Percentiles rank a stretch among this genome's conserved stretches.
These are phyloP conservation scores for Biston betularia DNA, from an alignment of 2,888 invertebrate species.

Conservation along the genomic window DNA sequence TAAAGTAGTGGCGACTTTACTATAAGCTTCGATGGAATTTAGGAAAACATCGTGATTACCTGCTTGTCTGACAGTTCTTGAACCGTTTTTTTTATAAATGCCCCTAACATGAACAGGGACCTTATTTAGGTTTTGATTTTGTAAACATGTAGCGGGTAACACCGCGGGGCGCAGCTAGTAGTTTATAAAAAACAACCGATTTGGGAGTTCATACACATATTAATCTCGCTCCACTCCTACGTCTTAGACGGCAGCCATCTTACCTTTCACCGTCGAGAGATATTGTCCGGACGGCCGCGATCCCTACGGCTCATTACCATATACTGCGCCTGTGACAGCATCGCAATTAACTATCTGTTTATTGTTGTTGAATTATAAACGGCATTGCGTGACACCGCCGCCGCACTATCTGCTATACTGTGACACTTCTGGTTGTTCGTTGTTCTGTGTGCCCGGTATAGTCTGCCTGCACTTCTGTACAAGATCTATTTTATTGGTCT, in stretches of 20 bases:
- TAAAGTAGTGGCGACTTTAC: too few species aligned
- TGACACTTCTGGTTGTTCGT: conserved; percentile 37
- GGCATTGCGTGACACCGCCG: conserved; percentile 71
- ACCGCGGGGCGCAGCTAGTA: too few species aligned
- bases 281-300: conserved; percentile 83
- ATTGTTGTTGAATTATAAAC: conserved; percentile 85
- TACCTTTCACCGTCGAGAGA: conserved; percentile 85
- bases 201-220: too few species aligned
- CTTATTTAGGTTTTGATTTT: too few species aligned
- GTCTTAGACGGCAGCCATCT: conserved; percentile 59
- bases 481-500: conserved; percentile 20
- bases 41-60: too few species aligned
- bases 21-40: too few species aligned
- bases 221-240: conserved; percentile 30
- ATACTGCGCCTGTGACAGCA: conserved; percentile 85
- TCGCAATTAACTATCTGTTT: conserved; percentile 86
- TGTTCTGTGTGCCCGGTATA: conserved; percentile 12
- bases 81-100: too few species aligned
- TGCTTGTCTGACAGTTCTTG: too few species aligned
- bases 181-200: too few species aligned
- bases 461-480: conserved; percentile 19
- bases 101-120: too few species aligned
- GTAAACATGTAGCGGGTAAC: too few species aligned
- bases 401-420: conserved; percentile 32
- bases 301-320: conserved; percentile 85